phyloP scores from a whole-genome alignment of 2,888 invertebrate species.

The Stenurella melanura region DNA sequence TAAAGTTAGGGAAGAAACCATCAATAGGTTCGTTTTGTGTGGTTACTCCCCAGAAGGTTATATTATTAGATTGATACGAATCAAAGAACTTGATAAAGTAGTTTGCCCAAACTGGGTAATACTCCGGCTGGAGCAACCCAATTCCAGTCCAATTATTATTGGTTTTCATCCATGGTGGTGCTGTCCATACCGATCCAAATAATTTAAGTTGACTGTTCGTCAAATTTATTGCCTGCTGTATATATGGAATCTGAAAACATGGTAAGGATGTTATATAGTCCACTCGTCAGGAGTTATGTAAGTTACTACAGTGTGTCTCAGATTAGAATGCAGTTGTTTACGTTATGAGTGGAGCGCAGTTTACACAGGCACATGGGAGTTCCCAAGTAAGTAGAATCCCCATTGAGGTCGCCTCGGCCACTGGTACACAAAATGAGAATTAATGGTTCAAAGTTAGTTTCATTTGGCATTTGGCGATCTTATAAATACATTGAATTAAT shows the following conservation, averaged over 20 bases:
- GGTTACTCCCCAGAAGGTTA: slow-evolving; percentile 87
- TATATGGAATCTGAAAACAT: slow-evolving; percentile 59
- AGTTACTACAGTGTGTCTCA: no score
- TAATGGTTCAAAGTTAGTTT: no score
- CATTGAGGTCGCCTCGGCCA: no score
- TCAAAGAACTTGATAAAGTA: slow-evolving; percentile 88
- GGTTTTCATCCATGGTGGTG: slow-evolving; percentile 75
- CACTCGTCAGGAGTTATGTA: no score
- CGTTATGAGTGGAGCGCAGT: no score
- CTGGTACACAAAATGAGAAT: no score
- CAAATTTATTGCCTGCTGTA: slow-evolving; percentile 57
- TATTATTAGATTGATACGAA: slow-evolving; percentile 81
- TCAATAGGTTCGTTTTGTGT: slow-evolving; percentile 91
- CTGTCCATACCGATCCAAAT: slow-evolving; percentile 76
- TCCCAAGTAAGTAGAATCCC: no score
- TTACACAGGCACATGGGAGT: no score
- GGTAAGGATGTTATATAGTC: not conserved
- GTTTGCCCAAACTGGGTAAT: slow-evolving; percentile 86
- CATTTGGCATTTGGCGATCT: no score
- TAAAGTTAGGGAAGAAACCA: slow-evolving; percentile 43
- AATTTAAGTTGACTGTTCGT: slow-evolving; percentile 56
- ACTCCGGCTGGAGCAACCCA: slow-evolving; percentile 65
- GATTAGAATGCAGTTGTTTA: no score
- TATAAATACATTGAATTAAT: no score
- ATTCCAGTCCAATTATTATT: slow-evolving; percentile 67